Evolutionary conservation across 2,797 vertebrate genomes (phyloP), one percentile per base, ranked within the genome.

Genomic region (Schizopygopsis malacanthus): DNA sequence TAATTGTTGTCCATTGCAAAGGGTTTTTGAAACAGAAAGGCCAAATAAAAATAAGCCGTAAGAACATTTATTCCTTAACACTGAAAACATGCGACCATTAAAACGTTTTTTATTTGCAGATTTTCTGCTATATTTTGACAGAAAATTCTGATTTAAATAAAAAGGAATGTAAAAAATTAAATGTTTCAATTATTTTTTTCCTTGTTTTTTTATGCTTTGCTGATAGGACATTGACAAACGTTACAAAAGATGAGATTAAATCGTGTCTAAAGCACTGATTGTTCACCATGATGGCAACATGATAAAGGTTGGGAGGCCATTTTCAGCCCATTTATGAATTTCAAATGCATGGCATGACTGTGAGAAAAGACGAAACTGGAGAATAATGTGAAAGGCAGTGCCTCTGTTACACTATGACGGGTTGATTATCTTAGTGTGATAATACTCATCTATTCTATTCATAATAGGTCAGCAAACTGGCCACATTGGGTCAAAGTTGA

Each of bases 121-220:
- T n/a, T 71, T 71, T 43, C 39, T 13, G 69, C 20, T 70, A 43
- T 43, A 43, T 71, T 43, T 71, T 43, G 39, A 11, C 39, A 43
- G 39, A n/a, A 71, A 43, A n/a, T n/a, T n/a, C 39, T n/a, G 22
- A 71, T 43, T n/a, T 71, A 43, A 71, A 18, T 67, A 67, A 71
- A 71, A 43, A 43, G 20, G 5, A 71, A 43, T 43, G 20, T 16
- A 2, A 37, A 43, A 43, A 43, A n/a, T 20, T 41, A n/a, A 33
- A 1, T 61, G 10, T 13, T 25, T 25, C 1, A 28, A 4, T 33
- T 16, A 6, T 16, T 6, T 33, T 33, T 8, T 8, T 1, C 13
- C 15, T 65, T 33, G 28, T 65, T 67, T 65, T 25, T 16, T 71
- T n/a, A 71, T 43, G 39, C 22, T 43, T 22, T 43, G 39, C 20